phyloP scores from a whole-genome alignment of 2,797 vertebrate genomes.

The Macropodus opercularis region DNA sequence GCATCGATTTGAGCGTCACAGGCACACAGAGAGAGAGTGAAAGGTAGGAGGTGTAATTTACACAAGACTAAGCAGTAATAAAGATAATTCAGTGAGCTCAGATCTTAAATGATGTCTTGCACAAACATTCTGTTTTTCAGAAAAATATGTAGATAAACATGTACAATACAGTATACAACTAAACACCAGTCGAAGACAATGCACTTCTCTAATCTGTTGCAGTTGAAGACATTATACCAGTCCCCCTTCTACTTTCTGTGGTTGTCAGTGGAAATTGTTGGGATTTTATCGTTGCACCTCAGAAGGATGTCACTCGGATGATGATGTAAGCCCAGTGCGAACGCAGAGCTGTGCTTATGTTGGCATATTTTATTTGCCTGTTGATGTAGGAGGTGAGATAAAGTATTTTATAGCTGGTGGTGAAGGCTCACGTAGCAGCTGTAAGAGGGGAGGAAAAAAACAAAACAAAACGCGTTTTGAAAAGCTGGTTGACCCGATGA shows the following conservation, averaged over 20 bases:
- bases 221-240: conserved; percentile 1
- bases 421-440: conserved; percentile 47
- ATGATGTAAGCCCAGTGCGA: conserved; percentile 27
- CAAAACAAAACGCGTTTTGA: too few relatives aligned
- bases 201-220: background rate
- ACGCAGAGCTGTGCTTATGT: conserved; percentile 50
- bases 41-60: conserved; percentile 10
- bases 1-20: conserved; percentile 48
- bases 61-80: conserved; percentile 7
- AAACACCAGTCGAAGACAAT: conserved; percentile 21
- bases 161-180: background rate
- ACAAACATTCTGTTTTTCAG: conserved; percentile 5
- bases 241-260: background rate
- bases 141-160: background rate
- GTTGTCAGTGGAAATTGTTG: background rate
- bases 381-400: conserved; percentile 61
- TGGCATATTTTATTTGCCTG: conserved; percentile 47
- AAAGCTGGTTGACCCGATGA: conserved; percentile 60
- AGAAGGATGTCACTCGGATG: conserved; percentile 22
- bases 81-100: conserved; percentile 27
- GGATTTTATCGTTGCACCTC: conserved; percentile 35
- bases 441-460: conserved; percentile 31
- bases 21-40: conserved; percentile 11
- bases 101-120: conserved; percentile 11
- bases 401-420: conserved; percentile 65